Conservation (phyloP, 2,113 vertebrate genomes). For the Calyptomena viridis region DNA sequence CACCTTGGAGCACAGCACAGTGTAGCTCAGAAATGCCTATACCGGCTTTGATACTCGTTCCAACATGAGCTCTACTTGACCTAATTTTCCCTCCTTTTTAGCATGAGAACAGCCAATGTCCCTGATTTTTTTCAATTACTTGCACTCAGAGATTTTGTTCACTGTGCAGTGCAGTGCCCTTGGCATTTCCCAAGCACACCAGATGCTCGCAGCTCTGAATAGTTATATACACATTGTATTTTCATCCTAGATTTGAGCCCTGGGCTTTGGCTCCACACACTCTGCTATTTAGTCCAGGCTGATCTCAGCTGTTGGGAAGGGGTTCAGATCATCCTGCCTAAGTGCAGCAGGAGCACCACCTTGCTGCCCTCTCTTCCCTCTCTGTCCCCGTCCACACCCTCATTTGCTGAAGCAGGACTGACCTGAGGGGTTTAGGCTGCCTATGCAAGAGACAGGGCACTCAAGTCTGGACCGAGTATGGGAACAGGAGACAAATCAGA, state of each 20-base stretch:
- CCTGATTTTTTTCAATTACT: constrained; percentile 21
- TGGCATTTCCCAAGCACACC: neutral
- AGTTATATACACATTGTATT: neutral
- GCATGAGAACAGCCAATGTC: neutral
- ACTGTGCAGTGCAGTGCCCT: neutral
- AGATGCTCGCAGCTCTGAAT: constrained; percentile 19
- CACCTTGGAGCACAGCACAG: neutral
- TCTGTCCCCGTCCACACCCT: neutral
- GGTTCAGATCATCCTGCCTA: neutral
- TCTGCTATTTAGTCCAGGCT: neutral
- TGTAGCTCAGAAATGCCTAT: neutral
- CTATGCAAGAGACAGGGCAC: neutral
- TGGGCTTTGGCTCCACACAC: neutral
- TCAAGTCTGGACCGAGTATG: neutral
- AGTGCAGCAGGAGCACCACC: neutral
- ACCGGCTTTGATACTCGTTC: neutral
- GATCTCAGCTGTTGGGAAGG: neutral
- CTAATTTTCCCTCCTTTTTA: constrained; percentile 18
- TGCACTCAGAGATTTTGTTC: neutral
- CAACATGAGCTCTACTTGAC: neutral
- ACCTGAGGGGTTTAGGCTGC: neutral
- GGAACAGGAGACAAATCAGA: neutral
- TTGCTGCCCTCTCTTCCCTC: neutral
- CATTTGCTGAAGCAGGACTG: neutral
- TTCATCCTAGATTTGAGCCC: neutral